These are phyloP conservation scores for Turritopsis rubra DNA, from an alignment of 30 jellyfish, hydroid and myxozoan genomes.

Conservation along the genomic window DNA sequence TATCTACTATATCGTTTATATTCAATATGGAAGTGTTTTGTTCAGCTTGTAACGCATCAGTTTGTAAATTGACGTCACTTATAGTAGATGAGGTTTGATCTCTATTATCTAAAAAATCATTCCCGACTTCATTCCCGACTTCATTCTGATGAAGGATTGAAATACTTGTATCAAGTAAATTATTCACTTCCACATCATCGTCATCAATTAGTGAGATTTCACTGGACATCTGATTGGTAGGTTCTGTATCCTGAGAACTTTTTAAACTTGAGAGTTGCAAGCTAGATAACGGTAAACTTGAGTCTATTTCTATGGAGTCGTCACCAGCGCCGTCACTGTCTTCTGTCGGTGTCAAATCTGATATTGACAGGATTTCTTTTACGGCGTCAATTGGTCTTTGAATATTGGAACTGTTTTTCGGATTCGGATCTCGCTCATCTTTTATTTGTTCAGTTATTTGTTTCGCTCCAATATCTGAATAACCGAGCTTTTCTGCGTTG, in stretches of 20 bases:
- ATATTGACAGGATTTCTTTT: not conserved
- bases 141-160: not conserved
- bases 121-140: not conserved
- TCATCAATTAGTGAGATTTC: not conserved
- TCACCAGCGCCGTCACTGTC: not conserved
- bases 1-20: too few relatives aligned
- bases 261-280: not conserved
- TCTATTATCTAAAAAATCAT: not conserved
- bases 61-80: not conserved
- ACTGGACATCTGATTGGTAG: not conserved
- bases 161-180: not conserved
- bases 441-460: not conserved
- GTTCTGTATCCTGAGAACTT: conserved; percentile 7
- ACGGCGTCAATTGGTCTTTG: not conserved
- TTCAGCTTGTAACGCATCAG: not conserved
- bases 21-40: too few relatives aligned
- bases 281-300: not conserved
- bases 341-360: not conserved
- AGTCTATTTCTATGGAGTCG: not conserved
- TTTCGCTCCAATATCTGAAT: not conserved
- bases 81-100: not conserved
- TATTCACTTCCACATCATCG: not conserved
- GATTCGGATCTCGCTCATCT: not conserved
- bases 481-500: not conserved
- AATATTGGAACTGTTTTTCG: not conserved